Evolutionary conservation across 2,888 invertebrate species (phyloP).

Genomic region (Orthonevra nobilis): DNA sequence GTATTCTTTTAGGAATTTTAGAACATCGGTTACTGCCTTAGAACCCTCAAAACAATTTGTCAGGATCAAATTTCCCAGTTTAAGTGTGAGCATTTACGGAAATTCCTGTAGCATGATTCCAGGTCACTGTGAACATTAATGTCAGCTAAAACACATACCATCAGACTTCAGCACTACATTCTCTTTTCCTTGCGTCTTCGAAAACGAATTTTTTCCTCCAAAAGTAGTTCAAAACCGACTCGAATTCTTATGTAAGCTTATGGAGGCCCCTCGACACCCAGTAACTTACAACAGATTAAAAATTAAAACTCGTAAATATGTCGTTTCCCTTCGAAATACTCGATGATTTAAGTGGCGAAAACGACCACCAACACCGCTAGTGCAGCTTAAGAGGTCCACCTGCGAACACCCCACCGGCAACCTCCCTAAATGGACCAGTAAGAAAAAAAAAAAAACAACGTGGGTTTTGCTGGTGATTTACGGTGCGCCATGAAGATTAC

Average conservation of each 20-base stretch:
- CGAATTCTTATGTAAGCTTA: no score
- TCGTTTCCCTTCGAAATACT: slow-evolving; percentile 54
- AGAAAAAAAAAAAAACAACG: slow-evolving; percentile 36
- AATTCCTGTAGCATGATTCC: no score
- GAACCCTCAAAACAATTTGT: no score
- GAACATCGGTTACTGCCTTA: no score
- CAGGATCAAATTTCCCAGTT: no score
- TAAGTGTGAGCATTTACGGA: no score
- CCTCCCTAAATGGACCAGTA: slow-evolving; percentile 47
- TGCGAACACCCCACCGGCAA: slow-evolving; percentile 32
- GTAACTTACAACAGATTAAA: slow-evolving; percentile 43
- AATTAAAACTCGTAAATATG: slow-evolving; percentile 70
- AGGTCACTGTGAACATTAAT: no score
- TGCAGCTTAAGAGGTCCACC: slow-evolving; percentile 6
- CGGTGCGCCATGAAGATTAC: slow-evolving; percentile 67
- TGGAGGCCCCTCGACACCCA: background rate
- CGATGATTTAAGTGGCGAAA: slow-evolving; percentile 58
- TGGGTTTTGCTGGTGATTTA: slow-evolving; percentile 63
- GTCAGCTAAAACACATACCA: no score
- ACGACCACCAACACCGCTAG: background rate
- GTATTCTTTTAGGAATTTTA: no score
- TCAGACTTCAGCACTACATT: no score
- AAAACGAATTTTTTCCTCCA: slow-evolving; percentile 15
- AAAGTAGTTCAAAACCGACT: slow-evolving; percentile 14
- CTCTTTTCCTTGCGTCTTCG: background rate